These are phyloP conservation scores for Heliconius himera DNA, from an alignment of 1,140 invertebrate genomes.

Conservation along the genomic window DNA sequence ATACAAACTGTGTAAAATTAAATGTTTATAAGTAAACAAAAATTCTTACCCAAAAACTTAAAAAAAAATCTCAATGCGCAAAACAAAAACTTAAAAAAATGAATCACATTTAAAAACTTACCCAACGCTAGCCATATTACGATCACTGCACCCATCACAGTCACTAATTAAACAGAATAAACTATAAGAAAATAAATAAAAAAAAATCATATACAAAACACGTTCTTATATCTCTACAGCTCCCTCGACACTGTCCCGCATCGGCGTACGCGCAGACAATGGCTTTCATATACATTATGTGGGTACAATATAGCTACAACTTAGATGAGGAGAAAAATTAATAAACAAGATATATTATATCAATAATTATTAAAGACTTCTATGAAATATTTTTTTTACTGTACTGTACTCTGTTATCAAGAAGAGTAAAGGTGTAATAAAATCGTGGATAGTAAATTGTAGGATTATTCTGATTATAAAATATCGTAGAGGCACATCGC, in stretches of 20 bases:
- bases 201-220: conserved; percentile 40
- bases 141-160: conserved; percentile 37
- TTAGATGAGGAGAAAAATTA: not conserved
- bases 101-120: conserved; percentile 29
- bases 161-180: conserved; percentile 40
- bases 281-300: not conserved
- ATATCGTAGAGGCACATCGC: no score
- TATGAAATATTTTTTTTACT: no score
- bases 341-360: not conserved
- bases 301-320: not conserved
- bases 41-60: not conserved
- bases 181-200: conserved; percentile 26
- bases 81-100: not conserved
- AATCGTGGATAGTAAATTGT: no score
- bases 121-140: conserved; percentile 40
- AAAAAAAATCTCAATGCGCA: no score
- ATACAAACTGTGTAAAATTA: no score
- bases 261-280: conserved; percentile 46
- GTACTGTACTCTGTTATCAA: no score
- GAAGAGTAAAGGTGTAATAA: no score
- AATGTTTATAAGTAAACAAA: no score
- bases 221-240: conserved; percentile 42
- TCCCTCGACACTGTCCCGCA: conserved; percentile 45
- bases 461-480: no score
- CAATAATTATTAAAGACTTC: no score